These are phyloP conservation scores for Antigone vipio DNA, from an alignment of 2,113 vertebrate species.

Conservation along the genomic window DNA sequence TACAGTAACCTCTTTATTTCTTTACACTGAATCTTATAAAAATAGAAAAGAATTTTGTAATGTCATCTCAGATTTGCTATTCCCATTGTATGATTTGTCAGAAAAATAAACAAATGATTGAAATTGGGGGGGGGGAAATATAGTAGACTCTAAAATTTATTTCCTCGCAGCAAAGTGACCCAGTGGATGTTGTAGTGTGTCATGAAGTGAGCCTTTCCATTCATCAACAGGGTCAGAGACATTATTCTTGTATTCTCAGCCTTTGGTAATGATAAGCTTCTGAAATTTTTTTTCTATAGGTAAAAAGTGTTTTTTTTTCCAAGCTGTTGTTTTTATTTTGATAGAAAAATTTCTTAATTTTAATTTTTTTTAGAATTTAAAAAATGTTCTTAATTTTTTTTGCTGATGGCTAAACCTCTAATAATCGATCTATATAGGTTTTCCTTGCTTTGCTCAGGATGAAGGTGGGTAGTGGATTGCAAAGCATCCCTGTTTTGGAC, in stretches of 20 bases:
- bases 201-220: not conserved
- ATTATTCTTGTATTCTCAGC: not conserved
- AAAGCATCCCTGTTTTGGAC: not conserved
- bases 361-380: not conserved
- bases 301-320: not conserved
- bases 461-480: fast-evolving
- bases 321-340: not conserved
- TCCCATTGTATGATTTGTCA: not conserved
- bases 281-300: not conserved
- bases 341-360: not conserved
- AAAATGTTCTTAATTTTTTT: not conserved
- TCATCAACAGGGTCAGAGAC: not conserved
- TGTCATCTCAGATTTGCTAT: not conserved
- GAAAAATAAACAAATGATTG: not conserved
- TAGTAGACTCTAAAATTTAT: not conserved
- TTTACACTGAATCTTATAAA: not conserved
- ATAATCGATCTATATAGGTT: not conserved
- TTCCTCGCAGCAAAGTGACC: not conserved
- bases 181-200: not conserved
- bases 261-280: not conserved
- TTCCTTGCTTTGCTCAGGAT: not conserved
- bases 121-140: not conserved
- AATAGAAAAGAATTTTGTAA: not conserved
- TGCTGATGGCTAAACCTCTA: not conserved
- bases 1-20: not conserved